A percentile compares a stretch with the other conserved stretches of the same genome.
Evolutionary conservation across 2,888 invertebrate genomes (phyloP).

Genomic region (Oasisia sp.): DNA sequence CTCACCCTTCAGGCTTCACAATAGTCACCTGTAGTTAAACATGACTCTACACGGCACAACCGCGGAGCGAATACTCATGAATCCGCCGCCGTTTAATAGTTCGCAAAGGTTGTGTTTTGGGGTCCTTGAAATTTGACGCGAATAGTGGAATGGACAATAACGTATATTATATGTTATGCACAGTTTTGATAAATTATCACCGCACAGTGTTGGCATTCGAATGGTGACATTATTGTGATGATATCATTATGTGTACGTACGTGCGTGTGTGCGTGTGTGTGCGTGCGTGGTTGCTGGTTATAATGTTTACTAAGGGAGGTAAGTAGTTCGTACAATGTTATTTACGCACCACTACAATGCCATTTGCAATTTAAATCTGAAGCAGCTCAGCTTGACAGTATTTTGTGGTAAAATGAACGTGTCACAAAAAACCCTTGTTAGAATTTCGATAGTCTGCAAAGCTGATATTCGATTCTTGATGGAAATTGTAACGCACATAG

Average conservation of each 20-base stretch:
- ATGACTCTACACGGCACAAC: not conserved
- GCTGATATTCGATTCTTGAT: no score
- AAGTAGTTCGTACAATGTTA: no score
- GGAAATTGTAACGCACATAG: no score
- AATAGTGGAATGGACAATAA: not conserved
- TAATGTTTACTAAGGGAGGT: no score
- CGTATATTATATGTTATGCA: not conserved
- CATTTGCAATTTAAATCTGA: no score
- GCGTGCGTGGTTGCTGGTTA: not conserved
- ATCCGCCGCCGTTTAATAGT: not conserved
- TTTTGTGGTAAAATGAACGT: no score
- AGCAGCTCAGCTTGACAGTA: no score
- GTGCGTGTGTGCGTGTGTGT: not conserved
- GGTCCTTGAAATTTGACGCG: not conserved
- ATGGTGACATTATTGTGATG: not conserved
- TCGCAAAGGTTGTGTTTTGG: not conserved
- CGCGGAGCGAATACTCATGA: not conserved
- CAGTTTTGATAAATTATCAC: not conserved
- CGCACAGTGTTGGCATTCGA: not conserved
- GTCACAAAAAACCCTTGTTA: no score
- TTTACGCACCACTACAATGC: no score
- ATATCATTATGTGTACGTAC: not conserved
- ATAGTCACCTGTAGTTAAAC: not conserved
- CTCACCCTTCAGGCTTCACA: not conserved
- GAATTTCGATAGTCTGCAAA: no score